Base-by-base conservation (phyloP, 2,797 vertebrate genomes). In the Anguilla megastoma region DNA sequence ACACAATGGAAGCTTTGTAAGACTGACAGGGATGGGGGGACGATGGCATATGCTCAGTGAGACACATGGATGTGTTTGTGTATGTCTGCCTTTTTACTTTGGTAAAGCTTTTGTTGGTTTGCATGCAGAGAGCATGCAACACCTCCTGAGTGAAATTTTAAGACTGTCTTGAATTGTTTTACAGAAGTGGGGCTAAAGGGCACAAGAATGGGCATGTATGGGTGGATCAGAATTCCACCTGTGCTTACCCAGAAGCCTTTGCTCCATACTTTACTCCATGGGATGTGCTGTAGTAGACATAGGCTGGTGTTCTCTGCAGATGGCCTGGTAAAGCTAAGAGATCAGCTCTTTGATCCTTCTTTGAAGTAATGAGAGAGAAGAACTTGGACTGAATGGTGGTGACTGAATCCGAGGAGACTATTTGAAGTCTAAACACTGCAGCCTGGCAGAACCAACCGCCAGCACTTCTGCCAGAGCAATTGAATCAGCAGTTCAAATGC, bases 1-100 rank as follows among this genome's bases (percentile, higher is more conserved):
- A 7, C 48, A 36, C 82, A 88, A 76, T 85, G 50, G 33, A 52
- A 66, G 30, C 33, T 85, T 88, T 85, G 30, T 88, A 27, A 85
- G 87, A 88, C 83, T 87, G 36, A 52, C 8, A 8, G 14, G 54
- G 12, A 27, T 7, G n/a, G 21, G 63, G 63, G 5, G 24, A 74
- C 7, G 30, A 16, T 14, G 27, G n/a, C 18, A 54, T 56, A 56
- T 82, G 41, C 41, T 24, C 41, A 48, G 24, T 48, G 27, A 27
- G 50, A 56, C 12, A 21, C 4, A 56, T 56, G 2, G n/a, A 54
- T 6, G 76, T 82, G 14, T 48, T 82, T 24, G 16, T 52, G 9
- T 83, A 1, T 48, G 21, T 83, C 7, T 36, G n/a, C 3, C 9
- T 79, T 82, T 69, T 69, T 24, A 69, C 24, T 41, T 45, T 7